Evolutionary conservation across 2,113 vertebrate species (phyloP).

Genomic region (Peromyscus maniculatus): DNA sequence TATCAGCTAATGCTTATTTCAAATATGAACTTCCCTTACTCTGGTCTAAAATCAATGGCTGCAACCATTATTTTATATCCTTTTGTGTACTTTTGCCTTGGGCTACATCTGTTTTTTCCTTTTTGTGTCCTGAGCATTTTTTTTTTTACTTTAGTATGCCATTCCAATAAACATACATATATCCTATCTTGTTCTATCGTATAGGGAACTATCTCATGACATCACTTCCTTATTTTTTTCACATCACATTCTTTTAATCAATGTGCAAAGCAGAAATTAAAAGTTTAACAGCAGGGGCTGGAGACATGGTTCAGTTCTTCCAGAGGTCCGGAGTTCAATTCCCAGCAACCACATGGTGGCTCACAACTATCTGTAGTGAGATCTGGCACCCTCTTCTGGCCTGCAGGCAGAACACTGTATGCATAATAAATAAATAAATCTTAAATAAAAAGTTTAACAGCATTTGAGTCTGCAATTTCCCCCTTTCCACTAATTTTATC

Average conservation of each 20-base stretch:
- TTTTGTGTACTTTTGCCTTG: background rate
- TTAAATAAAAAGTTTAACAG: background rate
- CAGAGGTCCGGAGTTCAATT: too few species aligned
- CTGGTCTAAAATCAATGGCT: background rate
- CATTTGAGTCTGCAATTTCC: background rate
- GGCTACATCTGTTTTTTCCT: background rate
- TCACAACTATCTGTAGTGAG: too few species aligned
- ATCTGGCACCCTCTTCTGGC: too few species aligned
- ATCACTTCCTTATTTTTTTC: background rate
- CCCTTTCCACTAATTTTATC: background rate
- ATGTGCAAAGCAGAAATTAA: background rate
- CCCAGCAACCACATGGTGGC: too few species aligned
- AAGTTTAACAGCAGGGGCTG: background rate
- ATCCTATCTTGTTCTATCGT: background rate
- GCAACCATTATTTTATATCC: background rate
- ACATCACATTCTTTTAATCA: background rate
- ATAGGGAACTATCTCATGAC: background rate
- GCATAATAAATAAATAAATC: background rate
- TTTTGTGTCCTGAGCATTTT: background rate
- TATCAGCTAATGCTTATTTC: conserved; percentile 9
- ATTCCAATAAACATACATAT: background rate
- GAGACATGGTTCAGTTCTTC: too few species aligned
- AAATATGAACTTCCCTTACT: background rate
- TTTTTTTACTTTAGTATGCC: background rate
- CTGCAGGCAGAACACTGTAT: too few species aligned